Conservation (phyloP, 2,113 vertebrate genomes). For the Cyrtonyx montezumae region DNA sequence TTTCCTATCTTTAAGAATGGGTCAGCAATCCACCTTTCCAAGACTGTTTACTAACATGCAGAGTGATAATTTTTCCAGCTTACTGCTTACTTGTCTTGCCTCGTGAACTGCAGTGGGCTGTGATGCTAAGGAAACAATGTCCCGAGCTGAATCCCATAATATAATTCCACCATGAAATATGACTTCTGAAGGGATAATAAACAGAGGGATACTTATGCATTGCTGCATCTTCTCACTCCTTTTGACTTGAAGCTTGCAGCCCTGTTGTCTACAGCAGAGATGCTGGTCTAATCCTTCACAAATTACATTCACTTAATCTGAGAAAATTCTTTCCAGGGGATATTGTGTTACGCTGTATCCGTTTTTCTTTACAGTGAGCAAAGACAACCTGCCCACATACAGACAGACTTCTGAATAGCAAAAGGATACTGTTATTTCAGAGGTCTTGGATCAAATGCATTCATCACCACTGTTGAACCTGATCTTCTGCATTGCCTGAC, state of each 20-base stretch:
- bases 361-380: not conserved
- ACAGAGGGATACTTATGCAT: not conserved
- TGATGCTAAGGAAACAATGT: not conserved
- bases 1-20: conserved; percentile 5
- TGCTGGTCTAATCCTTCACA: conserved; percentile 22
- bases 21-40: not conserved
- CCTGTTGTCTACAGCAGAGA: not conserved
- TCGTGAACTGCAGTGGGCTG: not conserved
- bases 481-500: not conserved
- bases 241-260: not conserved
- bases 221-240: not conserved
- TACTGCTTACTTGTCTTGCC: not conserved
- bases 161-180: not conserved
- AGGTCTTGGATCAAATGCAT: not conserved
- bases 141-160: not conserved
- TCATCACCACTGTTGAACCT: not conserved
- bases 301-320: not conserved
- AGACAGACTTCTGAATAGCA: not conserved
- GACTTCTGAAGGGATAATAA: not conserved
- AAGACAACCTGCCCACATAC: not conserved
- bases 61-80: not conserved
- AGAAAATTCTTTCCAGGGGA: conserved; percentile 16
- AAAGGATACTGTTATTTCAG: not conserved
- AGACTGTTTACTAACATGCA: not conserved
- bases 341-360: not conserved